Conservation (phyloP, 2,888 invertebrate genomes). For the Gryllus longicercus region DNA sequence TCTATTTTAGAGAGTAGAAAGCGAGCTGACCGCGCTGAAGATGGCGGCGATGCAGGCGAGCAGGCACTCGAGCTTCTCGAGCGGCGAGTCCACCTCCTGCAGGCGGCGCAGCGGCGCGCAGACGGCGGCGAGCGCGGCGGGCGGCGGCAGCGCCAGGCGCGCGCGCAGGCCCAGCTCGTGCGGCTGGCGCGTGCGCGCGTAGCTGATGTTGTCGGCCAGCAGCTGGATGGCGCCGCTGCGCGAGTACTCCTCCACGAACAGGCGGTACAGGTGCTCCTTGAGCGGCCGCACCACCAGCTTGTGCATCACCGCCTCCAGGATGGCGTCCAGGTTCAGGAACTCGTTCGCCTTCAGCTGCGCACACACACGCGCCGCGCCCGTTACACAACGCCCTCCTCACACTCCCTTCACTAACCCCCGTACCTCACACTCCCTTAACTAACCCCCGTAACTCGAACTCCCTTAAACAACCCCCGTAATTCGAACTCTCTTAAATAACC, state of each 20-base stretch:
- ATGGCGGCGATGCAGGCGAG: constrained; percentile 85
- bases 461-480: no score
- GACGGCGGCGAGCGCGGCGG: constrained; percentile 70
- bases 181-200: constrained; percentile 64
- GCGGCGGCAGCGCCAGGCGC: constrained; percentile 72
- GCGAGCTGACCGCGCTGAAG: constrained; percentile 59
- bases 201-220: constrained; percentile 67
- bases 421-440: not conserved
- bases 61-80: constrained; percentile 89
- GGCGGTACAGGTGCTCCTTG: constrained; percentile 75
- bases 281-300: constrained; percentile 83
- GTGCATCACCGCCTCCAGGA: constrained; percentile 91
- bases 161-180: constrained; percentile 69
- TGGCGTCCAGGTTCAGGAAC: constrained; percentile 92
- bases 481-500: no score
- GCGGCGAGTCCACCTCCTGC: constrained; percentile 86
- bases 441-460: no score
- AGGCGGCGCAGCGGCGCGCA: constrained; percentile 74
- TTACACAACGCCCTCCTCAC: not conserved
- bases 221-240: constrained; percentile 67
- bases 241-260: constrained; percentile 87
- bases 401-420: not conserved
- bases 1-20: no score
- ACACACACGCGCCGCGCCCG: no score
- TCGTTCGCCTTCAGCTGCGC: constrained; percentile 78